Evolutionary conservation across 1,140 invertebrate species (phyloP).

Genomic region (Drosophila parvula): DNA sequence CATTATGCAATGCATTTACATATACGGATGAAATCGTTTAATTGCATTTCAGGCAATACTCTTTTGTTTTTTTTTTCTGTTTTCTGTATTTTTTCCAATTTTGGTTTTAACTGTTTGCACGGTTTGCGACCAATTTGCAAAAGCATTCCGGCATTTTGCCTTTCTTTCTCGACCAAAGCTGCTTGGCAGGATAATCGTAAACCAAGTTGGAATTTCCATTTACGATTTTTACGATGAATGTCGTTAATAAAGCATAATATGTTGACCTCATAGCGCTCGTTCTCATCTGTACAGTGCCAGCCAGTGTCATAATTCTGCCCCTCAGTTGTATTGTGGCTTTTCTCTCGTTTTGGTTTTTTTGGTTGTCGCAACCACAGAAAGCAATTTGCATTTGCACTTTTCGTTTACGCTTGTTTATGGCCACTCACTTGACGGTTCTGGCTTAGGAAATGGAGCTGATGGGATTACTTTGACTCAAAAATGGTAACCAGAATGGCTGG

Average conservation of each 20-base stretch:
- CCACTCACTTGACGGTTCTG: slow-evolving; percentile 18
- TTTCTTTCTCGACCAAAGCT: slow-evolving; percentile 6
- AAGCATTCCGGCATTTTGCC: slow-evolving; percentile 14
- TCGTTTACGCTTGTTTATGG: slow-evolving; percentile 28
- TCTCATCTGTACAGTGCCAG: slow-evolving; percentile 15
- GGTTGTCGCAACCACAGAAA: slow-evolving; percentile 37
- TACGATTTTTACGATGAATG: slow-evolving; percentile 27
- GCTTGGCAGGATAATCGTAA: slow-evolving; percentile 23
- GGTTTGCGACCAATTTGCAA: slow-evolving; percentile 54
- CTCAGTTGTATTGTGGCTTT: slow-evolving; percentile 18
- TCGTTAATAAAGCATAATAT: slow-evolving; percentile 54
- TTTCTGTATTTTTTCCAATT: slow-evolving; percentile 22
- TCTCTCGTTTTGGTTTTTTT: slow-evolving; percentile 1
- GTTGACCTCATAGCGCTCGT: slow-evolving; percentile 25
- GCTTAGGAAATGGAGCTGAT: slow-evolving; percentile 21
- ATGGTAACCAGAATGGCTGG: neutral
- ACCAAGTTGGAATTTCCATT: slow-evolving; percentile 30
- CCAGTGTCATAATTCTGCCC: slow-evolving; percentile 18
- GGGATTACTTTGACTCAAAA: neutral
- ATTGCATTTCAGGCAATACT: slow-evolving; percentile 44
- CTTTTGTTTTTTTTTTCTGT: slow-evolving; percentile 5
- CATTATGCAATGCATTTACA: slow-evolving; percentile 53
- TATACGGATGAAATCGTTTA: slow-evolving; percentile 57
- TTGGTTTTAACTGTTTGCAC: slow-evolving; percentile 45
- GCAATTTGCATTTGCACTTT: slow-evolving; percentile 54